Percentiles rank a stretch among this genome's conserved stretches.
Conservation (phyloP, 2,797 vertebrate species). For the Hirundo rustica region DNA sequence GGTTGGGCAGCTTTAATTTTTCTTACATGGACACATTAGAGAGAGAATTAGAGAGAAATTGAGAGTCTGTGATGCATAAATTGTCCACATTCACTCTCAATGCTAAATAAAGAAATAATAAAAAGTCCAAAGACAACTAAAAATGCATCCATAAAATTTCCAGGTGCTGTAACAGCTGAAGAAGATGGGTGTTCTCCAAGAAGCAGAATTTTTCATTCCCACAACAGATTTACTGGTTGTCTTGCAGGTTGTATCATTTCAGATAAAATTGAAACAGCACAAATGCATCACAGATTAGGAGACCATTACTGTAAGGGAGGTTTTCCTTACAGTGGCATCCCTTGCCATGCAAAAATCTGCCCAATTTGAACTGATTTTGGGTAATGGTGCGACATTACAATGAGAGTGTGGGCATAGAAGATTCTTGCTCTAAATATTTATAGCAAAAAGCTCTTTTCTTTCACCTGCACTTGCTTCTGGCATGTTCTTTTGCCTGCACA, state of each 20-base stretch:
- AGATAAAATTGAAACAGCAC: not conserved
- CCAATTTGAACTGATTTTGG: not conserved
- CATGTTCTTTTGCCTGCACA: not conserved
- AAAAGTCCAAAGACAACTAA: not conserved
- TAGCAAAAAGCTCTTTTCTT: not conserved
- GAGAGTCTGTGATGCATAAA: not conserved
- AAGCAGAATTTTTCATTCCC: not conserved
- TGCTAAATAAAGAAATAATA: not conserved
- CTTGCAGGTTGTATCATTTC: not conserved
- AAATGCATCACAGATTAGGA: not conserved
- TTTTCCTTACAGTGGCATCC: not conserved
- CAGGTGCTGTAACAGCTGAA: not conserved
- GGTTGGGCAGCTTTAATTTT: not conserved
- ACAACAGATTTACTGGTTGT: not conserved
- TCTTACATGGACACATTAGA: not conserved
- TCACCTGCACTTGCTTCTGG: not conserved
- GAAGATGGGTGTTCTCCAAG: not conserved
- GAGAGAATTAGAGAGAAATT: not conserved
- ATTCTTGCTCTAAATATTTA: not conserved
- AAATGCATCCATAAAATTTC: not conserved
- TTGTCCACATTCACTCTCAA: not conserved
- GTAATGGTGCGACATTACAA: not conserved
- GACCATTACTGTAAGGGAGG: not conserved
- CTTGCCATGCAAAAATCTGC: not conserved
- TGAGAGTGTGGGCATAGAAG: not conserved